Evolutionary conservation across 2,888 invertebrate species (phyloP).

Genomic region (Acronicta alni): DNA sequence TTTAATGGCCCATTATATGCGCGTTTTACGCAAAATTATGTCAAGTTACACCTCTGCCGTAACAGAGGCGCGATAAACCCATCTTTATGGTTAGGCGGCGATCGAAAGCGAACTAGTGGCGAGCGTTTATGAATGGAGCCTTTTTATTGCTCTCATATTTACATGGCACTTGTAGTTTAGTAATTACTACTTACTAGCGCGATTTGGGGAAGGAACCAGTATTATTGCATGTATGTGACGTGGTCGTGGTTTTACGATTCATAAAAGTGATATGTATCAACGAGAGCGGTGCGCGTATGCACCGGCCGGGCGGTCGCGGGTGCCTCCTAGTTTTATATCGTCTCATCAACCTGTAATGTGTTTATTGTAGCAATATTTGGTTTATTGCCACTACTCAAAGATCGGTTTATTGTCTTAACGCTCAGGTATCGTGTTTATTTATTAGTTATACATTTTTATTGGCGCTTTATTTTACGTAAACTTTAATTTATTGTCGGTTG

Average conservation of each 20-base stretch:
- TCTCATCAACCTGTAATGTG: constrained; percentile 86
- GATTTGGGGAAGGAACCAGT: constrained; percentile 85
- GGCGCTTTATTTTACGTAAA: constrained; percentile 88
- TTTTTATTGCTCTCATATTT: constrained; percentile 87
- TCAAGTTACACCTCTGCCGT: constrained; percentile 88
- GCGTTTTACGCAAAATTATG: constrained; percentile 89
- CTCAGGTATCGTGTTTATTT: constrained; percentile 89
- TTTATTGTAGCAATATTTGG: constrained; percentile 89
- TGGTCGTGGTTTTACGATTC: constrained; percentile 83
- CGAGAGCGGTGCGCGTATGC: constrained; percentile 65
- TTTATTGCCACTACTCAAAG: constrained; percentile 87
- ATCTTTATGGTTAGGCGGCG: constrained; percentile 86
- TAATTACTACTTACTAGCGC: constrained; percentile 83
- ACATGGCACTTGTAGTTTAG: constrained; percentile 81
- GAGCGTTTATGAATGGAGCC: constrained; percentile 84
- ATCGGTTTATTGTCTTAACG: constrained; percentile 87
- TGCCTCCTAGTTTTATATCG: constrained; percentile 76
- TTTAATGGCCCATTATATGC: constrained; percentile 89
- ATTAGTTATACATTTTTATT: constrained; percentile 90
- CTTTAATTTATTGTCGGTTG: constrained; percentile 88
- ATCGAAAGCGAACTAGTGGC: constrained; percentile 84
- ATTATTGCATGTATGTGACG: constrained; percentile 83
- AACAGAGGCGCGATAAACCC: constrained; percentile 86
- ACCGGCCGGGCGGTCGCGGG: constrained; percentile 53
- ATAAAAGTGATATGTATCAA: constrained; percentile 86